A percentile compares a stretch with the other conserved stretches of the same genome.
These are phyloP conservation scores for Brienomyrus longianalis DNA, from an alignment of 2,113 vertebrate species.

Conservation along the genomic window DNA sequence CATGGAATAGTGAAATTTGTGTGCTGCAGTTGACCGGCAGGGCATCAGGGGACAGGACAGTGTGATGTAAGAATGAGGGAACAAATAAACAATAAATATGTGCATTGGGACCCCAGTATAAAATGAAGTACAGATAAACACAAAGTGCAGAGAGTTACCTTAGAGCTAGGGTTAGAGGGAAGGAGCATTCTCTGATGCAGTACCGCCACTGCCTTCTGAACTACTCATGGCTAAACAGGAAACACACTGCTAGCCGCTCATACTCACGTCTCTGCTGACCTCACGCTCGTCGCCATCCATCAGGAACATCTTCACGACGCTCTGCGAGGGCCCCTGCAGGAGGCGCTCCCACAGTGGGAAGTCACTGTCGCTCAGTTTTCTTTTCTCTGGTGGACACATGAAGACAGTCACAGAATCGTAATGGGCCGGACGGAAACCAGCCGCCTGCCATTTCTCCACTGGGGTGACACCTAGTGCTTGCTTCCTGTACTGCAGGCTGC, in stretches of 20 bases:
- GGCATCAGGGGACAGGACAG: background rate
- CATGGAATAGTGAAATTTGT: background rate
- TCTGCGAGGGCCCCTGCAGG: slow-evolving; percentile 79
- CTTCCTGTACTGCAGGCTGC: background rate
- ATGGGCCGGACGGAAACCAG: background rate
- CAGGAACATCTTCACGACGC: slow-evolving; percentile 79
- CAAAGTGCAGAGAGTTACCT: background rate
- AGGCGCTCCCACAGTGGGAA: slow-evolving; percentile 79
- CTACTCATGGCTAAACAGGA: too few relatives aligned
- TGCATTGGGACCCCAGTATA: background rate
- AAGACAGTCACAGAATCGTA: background rate
- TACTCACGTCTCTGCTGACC: slow-evolving; percentile 80
- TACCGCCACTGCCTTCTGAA: background rate
- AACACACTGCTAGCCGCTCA: background rate
- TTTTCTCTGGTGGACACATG: slow-evolving; percentile 64
- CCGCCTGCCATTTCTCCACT: background rate
- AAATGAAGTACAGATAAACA: background rate
- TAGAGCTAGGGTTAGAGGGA: background rate
- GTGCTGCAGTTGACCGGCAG: background rate
- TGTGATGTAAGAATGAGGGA: background rate
- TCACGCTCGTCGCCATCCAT: slow-evolving; percentile 83
- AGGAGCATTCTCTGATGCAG: background rate
- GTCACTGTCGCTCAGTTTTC: slow-evolving; percentile 67
- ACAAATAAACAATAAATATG: background rate
- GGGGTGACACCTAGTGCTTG: background rate